Conservation (phyloP, 2,797 vertebrate species). For the Cebuella pygmaea region DNA sequence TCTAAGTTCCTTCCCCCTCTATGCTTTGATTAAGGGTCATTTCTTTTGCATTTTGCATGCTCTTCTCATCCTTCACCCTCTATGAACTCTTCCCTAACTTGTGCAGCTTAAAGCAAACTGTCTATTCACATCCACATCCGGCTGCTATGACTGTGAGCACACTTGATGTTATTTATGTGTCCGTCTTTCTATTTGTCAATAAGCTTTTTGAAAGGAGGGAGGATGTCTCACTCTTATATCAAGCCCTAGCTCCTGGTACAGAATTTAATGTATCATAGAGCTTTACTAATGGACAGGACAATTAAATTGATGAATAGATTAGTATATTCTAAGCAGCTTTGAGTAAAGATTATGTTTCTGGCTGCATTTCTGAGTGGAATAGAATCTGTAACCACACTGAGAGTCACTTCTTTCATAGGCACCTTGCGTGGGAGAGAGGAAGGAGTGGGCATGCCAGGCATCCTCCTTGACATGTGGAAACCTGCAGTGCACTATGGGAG, state of each 20-base stretch:
- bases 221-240: neutral
- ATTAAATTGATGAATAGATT: neutral
- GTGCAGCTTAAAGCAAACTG: neutral
- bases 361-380: neutral
- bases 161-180: neutral
- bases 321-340: neutral
- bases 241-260: neutral
- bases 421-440: rapidly evolving
- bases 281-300: neutral
- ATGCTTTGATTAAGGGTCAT: neutral
- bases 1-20: neutral
- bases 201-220: neutral
- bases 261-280: neutral
- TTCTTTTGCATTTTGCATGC: neutral
- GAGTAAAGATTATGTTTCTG: neutral
- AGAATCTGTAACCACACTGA: neutral
- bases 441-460: rapidly evolving
- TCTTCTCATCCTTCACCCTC: rapidly evolving
- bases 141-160: rapidly evolving
- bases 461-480: rapidly evolving
- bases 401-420: neutral
- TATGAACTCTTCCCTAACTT: neutral
- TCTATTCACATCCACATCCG: rapidly evolving
- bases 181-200: neutral
- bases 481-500: rapidly evolving